These are phyloP conservation scores for Drosophila colorata DNA, from an alignment of 2,888 invertebrate genomes.

Conservation along the genomic window DNA sequence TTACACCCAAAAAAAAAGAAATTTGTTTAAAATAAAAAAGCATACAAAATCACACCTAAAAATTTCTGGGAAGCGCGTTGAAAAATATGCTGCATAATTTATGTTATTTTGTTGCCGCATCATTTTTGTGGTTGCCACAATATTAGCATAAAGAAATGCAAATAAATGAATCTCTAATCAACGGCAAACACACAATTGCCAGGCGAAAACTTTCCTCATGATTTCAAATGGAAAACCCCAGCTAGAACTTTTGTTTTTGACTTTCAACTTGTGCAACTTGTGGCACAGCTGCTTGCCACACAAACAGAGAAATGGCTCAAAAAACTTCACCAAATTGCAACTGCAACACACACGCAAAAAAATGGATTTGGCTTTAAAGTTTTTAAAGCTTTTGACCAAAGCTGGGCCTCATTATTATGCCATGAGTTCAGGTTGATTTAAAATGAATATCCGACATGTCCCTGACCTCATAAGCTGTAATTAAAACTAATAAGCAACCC, in stretches of 20 bases:
- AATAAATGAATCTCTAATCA: constrained; percentile 40
- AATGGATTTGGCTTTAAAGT: background rate
- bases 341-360: background rate
- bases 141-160: constrained; percentile 45
- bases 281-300: constrained; percentile 10
- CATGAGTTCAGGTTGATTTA: background rate
- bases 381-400: background rate
- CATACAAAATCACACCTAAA: background rate
- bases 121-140: constrained; percentile 10
- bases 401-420: background rate
- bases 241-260: constrained; percentile 14
- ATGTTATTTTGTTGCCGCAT: constrained; percentile 19
- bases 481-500: too few species aligned
- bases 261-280: constrained; percentile 16
- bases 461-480: background rate
- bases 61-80: constrained; percentile 9
- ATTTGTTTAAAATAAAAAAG: background rate
- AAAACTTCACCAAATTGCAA: background rate
- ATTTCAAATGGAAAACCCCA: background rate
- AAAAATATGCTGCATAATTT: constrained; percentile 41
- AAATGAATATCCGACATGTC: background rate
- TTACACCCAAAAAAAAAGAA: background rate
- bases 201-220: background rate
- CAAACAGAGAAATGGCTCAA: constrained; percentile 10
- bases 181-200: constrained; percentile 10